A percentile compares a stretch with the other conserved stretches of the same genome.
Conservation (phyloP, 2,888 invertebrate genomes). For the Rhyacophila evoluta region DNA sequence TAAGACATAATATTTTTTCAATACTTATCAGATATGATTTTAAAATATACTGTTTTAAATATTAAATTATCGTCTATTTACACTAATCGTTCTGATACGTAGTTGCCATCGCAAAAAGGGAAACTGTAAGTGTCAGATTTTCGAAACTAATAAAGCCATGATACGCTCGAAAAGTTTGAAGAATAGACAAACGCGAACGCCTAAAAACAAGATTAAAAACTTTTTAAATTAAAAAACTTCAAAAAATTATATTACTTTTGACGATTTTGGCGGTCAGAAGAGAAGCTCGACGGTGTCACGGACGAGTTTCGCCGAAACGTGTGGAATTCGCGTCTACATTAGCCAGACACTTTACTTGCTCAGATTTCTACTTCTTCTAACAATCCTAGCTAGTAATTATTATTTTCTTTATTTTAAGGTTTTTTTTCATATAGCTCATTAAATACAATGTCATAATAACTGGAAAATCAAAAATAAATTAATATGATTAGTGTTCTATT, state of each 20-base stretch:
- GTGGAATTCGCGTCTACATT: neutral
- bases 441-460: too few relatives aligned
- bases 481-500: too few relatives aligned
- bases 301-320: neutral
- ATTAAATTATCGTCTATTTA: too few relatives aligned
- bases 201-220: constrained; percentile 51
- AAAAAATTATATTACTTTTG: constrained; percentile 50
- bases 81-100: neutral
- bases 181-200: constrained; percentile 33
- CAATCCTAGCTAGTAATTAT: too few relatives aligned
- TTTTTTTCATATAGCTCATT: too few relatives aligned
- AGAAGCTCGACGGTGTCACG: neutral
- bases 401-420: too few relatives aligned
- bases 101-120: neutral
- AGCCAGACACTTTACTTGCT: neutral
- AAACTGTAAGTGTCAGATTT: constrained; percentile 43
- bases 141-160: constrained; percentile 51
- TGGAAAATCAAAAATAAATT: too few relatives aligned
- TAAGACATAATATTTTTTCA: too few relatives aligned
- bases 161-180: constrained; percentile 48
- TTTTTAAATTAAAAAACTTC: constrained; percentile 54
- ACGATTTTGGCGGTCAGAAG: constrained; percentile 44
- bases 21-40: too few relatives aligned
- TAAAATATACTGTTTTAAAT: too few relatives aligned
- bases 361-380: too few relatives aligned